Conservation (phyloP, 2,888 invertebrate genomes). For the Lobophora halterata region DNA sequence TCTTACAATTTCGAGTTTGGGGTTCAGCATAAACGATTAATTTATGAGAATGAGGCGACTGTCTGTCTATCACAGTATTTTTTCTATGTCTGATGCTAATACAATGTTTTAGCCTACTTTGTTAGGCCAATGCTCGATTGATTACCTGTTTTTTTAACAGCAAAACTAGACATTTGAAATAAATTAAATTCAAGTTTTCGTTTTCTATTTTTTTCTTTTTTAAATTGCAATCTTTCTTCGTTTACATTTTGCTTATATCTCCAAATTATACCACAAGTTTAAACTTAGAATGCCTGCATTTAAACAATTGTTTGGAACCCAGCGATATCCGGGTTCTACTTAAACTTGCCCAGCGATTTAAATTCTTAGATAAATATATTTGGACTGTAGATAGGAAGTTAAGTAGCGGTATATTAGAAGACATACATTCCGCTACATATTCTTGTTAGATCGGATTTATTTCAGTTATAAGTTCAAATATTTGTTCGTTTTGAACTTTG, state of each 20-base stretch:
- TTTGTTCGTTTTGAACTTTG: conserved; percentile 24
- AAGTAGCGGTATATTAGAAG: conserved; percentile 28
- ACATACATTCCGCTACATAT: conserved; percentile 24
- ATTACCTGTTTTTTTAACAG: too few relatives aligned
- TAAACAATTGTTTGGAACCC: conserved; percentile 5
- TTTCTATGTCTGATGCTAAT: too few relatives aligned
- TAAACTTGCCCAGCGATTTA: conserved; percentile 17
- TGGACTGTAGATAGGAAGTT: conserved; percentile 19
- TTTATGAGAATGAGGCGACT: conserved; percentile 5
- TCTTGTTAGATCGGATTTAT: conserved; percentile 23
- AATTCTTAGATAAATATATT: conserved; percentile 32
- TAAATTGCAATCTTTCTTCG: too few relatives aligned
- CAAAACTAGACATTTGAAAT: too few relatives aligned
- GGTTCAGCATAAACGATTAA: conserved; percentile 9
- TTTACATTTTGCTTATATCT: too few relatives aligned
- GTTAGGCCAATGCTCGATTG: too few relatives aligned
- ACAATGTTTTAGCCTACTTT: too few relatives aligned
- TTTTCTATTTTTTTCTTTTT: too few relatives aligned
- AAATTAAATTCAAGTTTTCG: too few relatives aligned
- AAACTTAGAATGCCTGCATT: too few relatives aligned
- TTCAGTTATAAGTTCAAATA: conserved; percentile 25
- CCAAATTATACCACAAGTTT: too few relatives aligned
- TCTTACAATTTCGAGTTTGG: conserved; percentile 25
- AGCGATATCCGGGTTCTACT: not conserved
- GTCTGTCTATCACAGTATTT: conserved; percentile 1